These are phyloP conservation scores for Callinectes sapidus DNA, from an alignment of 2,888 invertebrate species.

Conservation along the genomic window DNA sequence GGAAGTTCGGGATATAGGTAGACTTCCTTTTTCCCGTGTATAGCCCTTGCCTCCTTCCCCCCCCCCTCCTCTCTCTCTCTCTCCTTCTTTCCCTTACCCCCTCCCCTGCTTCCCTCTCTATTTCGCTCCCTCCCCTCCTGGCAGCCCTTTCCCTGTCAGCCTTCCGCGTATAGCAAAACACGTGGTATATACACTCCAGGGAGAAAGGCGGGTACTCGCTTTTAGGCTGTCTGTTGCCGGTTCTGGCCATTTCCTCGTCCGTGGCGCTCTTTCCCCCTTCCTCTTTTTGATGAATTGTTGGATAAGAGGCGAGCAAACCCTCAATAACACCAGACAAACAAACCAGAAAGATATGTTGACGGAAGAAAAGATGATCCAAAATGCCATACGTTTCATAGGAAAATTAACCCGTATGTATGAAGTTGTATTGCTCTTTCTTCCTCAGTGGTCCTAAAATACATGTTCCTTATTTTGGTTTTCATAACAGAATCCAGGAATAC, in stretches of 20 bases:
- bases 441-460: constrained; percentile 49
- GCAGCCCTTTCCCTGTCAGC: constrained; percentile 15
- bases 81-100: background rate
- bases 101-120: background rate
- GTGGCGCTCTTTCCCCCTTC: constrained; percentile 37
- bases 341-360: background rate
- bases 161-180: constrained; percentile 9
- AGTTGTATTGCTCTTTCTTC: constrained; percentile 21
- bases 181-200: background rate
- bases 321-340: constrained; percentile 44
- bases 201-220: background rate
- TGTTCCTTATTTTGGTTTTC: constrained; percentile 60
- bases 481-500: constrained; percentile 29
- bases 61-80: background rate
- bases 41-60: background rate
- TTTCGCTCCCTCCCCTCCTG: background rate
- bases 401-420: background rate
- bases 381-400: background rate
- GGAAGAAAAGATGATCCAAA: background rate
- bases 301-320: constrained; percentile 53
- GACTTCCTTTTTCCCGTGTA: background rate
- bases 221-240: constrained; percentile 25
- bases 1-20: background rate
- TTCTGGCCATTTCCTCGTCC: constrained; percentile 52
- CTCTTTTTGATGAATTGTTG: constrained; percentile 52